Conservation (phyloP, 2,888 invertebrate species). For the Dusona sp. region DNA sequence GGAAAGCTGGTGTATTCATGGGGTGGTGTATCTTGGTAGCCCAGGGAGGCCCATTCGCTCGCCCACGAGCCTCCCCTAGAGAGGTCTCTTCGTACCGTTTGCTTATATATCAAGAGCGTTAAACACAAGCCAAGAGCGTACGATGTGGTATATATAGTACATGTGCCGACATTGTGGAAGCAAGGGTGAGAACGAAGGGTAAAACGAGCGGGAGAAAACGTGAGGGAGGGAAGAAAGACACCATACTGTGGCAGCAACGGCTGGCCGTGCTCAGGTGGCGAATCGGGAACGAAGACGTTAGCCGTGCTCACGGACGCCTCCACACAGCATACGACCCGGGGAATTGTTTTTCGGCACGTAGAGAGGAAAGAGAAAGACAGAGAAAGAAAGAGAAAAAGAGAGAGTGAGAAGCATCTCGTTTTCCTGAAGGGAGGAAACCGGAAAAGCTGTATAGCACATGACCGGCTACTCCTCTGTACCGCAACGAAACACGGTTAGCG, state of each 20-base stretch:
- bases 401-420: conserved; percentile 32
- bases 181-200: conserved; percentile 44
- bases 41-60: conserved; percentile 25
- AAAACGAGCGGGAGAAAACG: conserved; percentile 30
- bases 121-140: conserved; percentile 50
- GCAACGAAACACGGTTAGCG: conserved; percentile 65
- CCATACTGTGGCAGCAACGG: conserved; percentile 58
- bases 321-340: conserved; percentile 51
- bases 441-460: conserved; percentile 37
- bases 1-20: conserved; percentile 58
- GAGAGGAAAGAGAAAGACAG: conserved; percentile 48
- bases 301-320: conserved; percentile 54
- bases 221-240: conserved; percentile 39
- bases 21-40: conserved; percentile 29
- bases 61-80: conserved; percentile 5
- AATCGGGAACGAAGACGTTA: conserved; percentile 70
- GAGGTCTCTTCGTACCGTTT: conserved; percentile 33
- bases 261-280: conserved; percentile 69
- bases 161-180: conserved; percentile 39
- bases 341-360: conserved; percentile 65
- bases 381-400: conserved; percentile 42
- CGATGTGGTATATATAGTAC: conserved; percentile 14
- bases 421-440: conserved; percentile 32
- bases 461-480: conserved; percentile 54
- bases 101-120: conserved; percentile 48